Percentiles rank a stretch among this genome's conserved stretches.
Evolutionary conservation across 2,797 vertebrate species (phyloP).

Genomic region (Fistularia tabacaria): DNA sequence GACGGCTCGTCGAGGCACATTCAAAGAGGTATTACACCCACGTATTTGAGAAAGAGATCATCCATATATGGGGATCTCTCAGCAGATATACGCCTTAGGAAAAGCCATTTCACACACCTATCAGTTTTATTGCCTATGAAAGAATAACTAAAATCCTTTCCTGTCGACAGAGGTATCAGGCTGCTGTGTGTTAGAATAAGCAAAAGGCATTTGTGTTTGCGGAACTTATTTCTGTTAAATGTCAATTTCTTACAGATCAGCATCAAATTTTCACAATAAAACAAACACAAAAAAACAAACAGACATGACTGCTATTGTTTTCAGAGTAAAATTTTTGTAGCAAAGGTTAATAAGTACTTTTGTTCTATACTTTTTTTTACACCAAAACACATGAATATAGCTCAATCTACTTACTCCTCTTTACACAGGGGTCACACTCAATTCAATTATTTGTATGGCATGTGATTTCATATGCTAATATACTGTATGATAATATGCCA

Average conservation of each 20-base stretch:
- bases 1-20: slow-evolving; percentile 23
- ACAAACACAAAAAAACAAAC: background rate
- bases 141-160: slow-evolving; percentile 37
- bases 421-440: too few species aligned
- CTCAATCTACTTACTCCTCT: too few species aligned
- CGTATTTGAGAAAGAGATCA: slow-evolving; percentile 50
- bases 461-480: too few species aligned
- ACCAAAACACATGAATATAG: too few species aligned
- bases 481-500: too few species aligned
- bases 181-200: slow-evolving; percentile 19
- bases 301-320: too few species aligned
- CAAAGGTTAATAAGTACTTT: too few species aligned
- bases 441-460: too few species aligned
- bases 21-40: slow-evolving; percentile 39
- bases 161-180: slow-evolving; percentile 15
- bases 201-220: slow-evolving; percentile 32
- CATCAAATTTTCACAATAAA: background rate
- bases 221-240: slow-evolving; percentile 9
- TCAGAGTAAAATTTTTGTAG: too few species aligned
- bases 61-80: slow-evolving; percentile 42
- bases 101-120: slow-evolving; percentile 52
- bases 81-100: slow-evolving; percentile 45
- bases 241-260: background rate
- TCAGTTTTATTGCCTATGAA: slow-evolving; percentile 59
- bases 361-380: too few species aligned